Conservation (phyloP, 2,113 vertebrate species). For the Thoracochromis brauschi region DNA sequence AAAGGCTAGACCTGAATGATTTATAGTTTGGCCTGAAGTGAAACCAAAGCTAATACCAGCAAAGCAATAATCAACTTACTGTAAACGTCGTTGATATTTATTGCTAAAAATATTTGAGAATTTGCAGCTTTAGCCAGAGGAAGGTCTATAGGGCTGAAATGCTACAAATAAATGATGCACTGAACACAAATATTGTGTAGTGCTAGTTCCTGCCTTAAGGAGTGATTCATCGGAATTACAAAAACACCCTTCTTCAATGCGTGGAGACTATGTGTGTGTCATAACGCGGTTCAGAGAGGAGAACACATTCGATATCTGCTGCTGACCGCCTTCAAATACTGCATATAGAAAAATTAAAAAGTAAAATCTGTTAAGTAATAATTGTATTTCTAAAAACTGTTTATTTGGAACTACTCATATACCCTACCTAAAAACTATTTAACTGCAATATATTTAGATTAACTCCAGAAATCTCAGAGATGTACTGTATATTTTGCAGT, state of each 20-base stretch:
- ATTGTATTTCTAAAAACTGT: not conserved
- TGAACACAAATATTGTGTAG: not conserved
- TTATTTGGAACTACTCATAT: not conserved
- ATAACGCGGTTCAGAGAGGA: not conserved
- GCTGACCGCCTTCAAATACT: not conserved
- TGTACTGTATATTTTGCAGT: not conserved
- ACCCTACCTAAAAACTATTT: not conserved
- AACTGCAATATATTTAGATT: not conserved
- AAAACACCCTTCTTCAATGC: not conserved
- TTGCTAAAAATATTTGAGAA: constrained; percentile 14
- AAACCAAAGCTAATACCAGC: constrained; percentile 54
- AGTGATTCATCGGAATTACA: not conserved
- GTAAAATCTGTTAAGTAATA: not conserved
- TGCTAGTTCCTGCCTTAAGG: not conserved
- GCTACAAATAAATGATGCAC: constrained; percentile 4
- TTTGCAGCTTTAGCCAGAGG: constrained; percentile 2
- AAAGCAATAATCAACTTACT: constrained; percentile 58
- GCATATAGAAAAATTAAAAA: not conserved
- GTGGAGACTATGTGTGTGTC: not conserved
- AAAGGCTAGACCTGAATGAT: constrained; percentile 40
- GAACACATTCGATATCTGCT: not conserved
- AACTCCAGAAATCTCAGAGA: not conserved
- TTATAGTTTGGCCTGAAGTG: constrained; percentile 39
- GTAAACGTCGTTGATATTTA: constrained; percentile 24
- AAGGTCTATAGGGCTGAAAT: not conserved